Percentiles rank a stretch among this genome's conserved stretches.
Conservation (phyloP, 2,888 invertebrate genomes). For the Lacanobia wlatinum region DNA sequence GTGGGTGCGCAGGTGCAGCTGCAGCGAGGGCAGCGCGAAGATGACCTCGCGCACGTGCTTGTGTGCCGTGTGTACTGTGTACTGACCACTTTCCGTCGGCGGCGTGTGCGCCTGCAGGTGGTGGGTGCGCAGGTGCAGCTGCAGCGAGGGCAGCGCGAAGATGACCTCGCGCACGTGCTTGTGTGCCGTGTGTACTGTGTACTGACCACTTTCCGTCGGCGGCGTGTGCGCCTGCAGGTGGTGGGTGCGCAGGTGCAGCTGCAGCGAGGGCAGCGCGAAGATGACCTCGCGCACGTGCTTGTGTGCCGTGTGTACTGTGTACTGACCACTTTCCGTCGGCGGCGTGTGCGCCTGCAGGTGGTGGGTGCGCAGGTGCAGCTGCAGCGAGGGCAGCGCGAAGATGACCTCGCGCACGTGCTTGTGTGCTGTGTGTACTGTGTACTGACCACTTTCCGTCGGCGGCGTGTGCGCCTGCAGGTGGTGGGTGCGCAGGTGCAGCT, state of each 20-base stretch:
- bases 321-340: constrained; percentile 90
- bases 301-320: too few species aligned
- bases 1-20: constrained; percentile 97
- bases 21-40: constrained; percentile 98
- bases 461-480: constrained; percentile 93
- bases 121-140: too few species aligned
- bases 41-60: constrained; percentile 97
- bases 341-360: constrained; percentile 74
- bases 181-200: background rate
- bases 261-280: constrained; percentile 98
- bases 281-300: constrained; percentile 93
- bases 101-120: constrained; percentile 20
- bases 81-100: too few species aligned
- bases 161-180: background rate
- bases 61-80: too few species aligned
- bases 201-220: constrained; percentile 91
- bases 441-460: too few species aligned
- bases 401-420: constrained; percentile 97
- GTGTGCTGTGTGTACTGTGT: background rate
- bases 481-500: constrained; percentile 97
- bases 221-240: constrained; percentile 88
- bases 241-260: constrained; percentile 97
- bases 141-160: constrained; percentile 6
- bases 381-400: constrained; percentile 98
- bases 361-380: constrained; percentile 94